phyloP scores from a whole-genome alignment of 1,140 invertebrate species.

The Drosophila tani region DNA sequence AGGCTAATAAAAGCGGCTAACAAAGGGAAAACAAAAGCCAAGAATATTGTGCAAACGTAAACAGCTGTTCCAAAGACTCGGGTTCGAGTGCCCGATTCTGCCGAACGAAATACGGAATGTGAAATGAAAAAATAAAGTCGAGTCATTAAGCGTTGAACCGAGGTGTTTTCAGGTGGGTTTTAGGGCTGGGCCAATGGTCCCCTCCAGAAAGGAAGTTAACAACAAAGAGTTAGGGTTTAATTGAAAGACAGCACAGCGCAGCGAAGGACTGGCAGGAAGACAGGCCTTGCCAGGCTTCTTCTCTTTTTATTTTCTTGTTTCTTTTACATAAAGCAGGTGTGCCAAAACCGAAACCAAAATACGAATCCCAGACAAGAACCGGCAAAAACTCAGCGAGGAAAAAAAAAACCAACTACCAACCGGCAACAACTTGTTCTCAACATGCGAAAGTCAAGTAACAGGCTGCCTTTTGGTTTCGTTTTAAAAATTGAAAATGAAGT shows the following conservation, averaged over 20 bases:
- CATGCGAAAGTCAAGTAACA: slow-evolving; percentile 47
- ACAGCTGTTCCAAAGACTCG: slow-evolving; percentile 63
- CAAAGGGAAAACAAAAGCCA: slow-evolving; percentile 36
- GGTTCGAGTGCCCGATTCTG: slow-evolving; percentile 37
- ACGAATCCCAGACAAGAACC: slow-evolving; percentile 51
- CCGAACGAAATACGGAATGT: slow-evolving; percentile 33
- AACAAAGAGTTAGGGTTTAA: slow-evolving; percentile 55
- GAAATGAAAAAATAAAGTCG: slow-evolving; percentile 61
- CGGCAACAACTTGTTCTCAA: slow-evolving; percentile 44
- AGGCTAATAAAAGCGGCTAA: slow-evolving; percentile 68
- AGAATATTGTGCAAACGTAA: slow-evolving; percentile 72
- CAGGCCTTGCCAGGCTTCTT: slow-evolving; percentile 56
- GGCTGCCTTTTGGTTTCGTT: slow-evolving; percentile 42
- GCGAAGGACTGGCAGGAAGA: slow-evolving; percentile 6
- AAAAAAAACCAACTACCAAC: slow-evolving; percentile 35
- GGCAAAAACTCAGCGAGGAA: slow-evolving; percentile 17
- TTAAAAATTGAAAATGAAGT: slow-evolving; percentile 71
- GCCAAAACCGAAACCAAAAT: slow-evolving; percentile 53
- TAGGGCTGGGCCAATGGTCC: slow-evolving; percentile 16
- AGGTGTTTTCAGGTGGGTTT: slow-evolving; percentile 40
- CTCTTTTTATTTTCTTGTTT: slow-evolving; percentile 10
- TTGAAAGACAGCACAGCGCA: slow-evolving; percentile 41
- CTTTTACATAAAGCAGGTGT: slow-evolving; percentile 60
- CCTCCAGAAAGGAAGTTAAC: slow-evolving; percentile 38
- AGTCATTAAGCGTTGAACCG: slow-evolving; percentile 47